Percentiles rank a stretch among this genome's conserved stretches.
These are phyloP conservation scores for Meteorus cinctellus DNA, from an alignment of 2,888 invertebrate genomes.

Conservation along the genomic window DNA sequence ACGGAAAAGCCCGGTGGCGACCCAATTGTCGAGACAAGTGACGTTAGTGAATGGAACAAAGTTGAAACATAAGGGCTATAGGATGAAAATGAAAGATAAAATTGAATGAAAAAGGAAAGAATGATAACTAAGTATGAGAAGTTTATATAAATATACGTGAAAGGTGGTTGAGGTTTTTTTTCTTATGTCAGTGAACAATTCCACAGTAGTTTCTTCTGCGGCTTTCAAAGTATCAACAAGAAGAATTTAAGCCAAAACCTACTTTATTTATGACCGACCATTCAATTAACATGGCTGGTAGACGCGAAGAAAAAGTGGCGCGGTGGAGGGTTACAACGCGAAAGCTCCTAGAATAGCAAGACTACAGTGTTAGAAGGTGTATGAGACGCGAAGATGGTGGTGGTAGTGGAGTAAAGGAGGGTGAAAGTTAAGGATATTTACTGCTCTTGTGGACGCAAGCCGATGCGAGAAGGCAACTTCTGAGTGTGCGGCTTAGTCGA, in stretches of 20 bases:
- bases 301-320: conserved; percentile 17
- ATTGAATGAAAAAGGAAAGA: background rate
- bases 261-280: conserved; percentile 52
- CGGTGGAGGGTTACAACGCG: background rate
- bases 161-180: background rate
- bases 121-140: conserved; percentile 18
- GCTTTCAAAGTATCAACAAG: conserved; percentile 33
- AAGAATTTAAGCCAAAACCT: conserved; percentile 48
- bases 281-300: conserved; percentile 55
- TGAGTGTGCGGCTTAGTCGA: conserved; percentile 46
- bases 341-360: conserved; percentile 22
- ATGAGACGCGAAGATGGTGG: background rate
- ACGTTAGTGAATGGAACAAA: background rate
- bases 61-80: background rate
- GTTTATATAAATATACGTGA: conserved; percentile 9
- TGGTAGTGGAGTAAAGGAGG: conserved; percentile 10
- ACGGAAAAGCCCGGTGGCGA: conserved; percentile 12
- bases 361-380: conserved; percentile 15
- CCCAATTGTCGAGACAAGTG: background rate
- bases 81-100: background rate
- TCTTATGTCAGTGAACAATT: conserved; percentile 16
- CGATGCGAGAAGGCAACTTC: conserved; percentile 43
- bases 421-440: conserved; percentile 44
- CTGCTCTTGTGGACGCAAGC: conserved; percentile 29
- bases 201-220: conserved; percentile 8